Conservation (phyloP, 2,113 vertebrate species). For the Oryzias melastigma region DNA sequence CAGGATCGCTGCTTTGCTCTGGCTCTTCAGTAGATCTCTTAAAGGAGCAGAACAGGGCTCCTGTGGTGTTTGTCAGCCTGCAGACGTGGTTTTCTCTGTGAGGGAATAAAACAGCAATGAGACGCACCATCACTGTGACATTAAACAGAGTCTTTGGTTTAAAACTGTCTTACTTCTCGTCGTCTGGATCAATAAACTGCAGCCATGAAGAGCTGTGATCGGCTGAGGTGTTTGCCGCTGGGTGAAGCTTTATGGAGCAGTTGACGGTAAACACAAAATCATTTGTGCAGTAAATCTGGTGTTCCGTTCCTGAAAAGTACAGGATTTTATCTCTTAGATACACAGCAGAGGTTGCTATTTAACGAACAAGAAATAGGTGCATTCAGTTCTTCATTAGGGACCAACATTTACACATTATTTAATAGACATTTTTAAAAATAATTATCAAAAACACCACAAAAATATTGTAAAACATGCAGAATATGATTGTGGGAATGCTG, state of each 20-base stretch:
- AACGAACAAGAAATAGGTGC: background rate
- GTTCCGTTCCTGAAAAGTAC: constrained; percentile 1
- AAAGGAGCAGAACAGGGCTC: constrained; percentile 39
- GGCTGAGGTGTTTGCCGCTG: background rate
- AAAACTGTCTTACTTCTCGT: constrained; percentile 12
- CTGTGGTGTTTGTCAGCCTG: background rate
- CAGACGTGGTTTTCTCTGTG: constrained; percentile 16
- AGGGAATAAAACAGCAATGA: constrained; percentile 1
- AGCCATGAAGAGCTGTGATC: constrained; percentile 42
- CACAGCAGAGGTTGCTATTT: background rate
- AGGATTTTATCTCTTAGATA: background rate
- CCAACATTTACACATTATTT: too few species aligned
- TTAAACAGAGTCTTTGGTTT: background rate
- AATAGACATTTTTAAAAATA: too few species aligned
- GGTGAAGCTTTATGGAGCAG: constrained; percentile 51
- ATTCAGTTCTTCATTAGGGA: too few species aligned
- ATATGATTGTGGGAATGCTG: too few species aligned
- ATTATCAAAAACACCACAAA: too few species aligned
- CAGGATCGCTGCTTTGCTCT: accelerated
- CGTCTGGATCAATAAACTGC: background rate
- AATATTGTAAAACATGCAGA: too few species aligned
- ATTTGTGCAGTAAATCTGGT: constrained; percentile 50
- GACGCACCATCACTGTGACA: background rate
- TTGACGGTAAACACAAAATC: constrained; percentile 62
- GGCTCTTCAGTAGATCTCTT: accelerated